Conservation (phyloP, 2,113 vertebrate genomes). For the Tetrao urogallus region DNA sequence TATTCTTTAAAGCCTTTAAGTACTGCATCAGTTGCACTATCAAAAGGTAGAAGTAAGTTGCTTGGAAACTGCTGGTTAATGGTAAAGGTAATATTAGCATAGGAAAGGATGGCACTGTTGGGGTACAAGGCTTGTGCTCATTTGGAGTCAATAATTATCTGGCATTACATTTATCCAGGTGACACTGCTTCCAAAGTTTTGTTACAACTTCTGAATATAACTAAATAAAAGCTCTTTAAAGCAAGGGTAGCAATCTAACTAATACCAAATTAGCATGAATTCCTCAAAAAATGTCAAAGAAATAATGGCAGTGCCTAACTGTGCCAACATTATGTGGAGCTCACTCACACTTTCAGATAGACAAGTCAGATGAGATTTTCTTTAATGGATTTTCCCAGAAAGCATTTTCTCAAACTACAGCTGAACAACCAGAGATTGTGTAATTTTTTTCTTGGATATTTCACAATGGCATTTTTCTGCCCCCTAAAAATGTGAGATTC, state of each 20-base stretch:
- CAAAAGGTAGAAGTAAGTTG: background rate
- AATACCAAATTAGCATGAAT: background rate
- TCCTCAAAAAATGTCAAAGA: background rate
- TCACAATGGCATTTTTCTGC: background rate
- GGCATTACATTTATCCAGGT: background rate
- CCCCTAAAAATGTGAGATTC: slow-evolving; percentile 5
- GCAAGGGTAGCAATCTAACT: background rate
- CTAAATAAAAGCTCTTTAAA: background rate
- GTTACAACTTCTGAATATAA: background rate
- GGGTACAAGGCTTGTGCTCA: background rate
- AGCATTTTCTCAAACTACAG: slow-evolving; percentile 16
- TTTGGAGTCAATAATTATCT: background rate
- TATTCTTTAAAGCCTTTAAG: background rate
- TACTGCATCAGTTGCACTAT: background rate
- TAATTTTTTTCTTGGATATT: slow-evolving; percentile 8
- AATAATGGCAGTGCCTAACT: background rate
- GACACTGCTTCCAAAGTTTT: background rate
- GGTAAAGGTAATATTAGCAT: background rate
- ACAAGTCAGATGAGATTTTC: slow-evolving; percentile 13
- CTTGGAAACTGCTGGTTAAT: background rate
- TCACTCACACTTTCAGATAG: background rate
- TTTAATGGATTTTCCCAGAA: slow-evolving; percentile 35
- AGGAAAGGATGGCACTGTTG: background rate
- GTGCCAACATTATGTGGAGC: background rate
- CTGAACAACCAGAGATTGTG: background rate